Base-by-base conservation (phyloP, 2,113 vertebrate species). In the Alaudala cheleensis region DNA sequence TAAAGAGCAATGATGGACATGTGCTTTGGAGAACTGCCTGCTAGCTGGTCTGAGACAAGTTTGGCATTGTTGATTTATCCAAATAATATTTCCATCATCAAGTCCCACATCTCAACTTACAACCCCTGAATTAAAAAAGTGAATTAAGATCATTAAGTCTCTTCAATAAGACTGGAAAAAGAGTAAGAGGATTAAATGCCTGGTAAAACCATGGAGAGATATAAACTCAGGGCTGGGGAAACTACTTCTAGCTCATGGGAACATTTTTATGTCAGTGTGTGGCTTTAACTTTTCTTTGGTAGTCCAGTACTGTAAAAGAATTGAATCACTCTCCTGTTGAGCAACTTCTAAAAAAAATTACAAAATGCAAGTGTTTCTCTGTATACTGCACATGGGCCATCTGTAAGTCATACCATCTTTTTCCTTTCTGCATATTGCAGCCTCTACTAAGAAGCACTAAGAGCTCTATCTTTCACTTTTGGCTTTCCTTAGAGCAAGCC, bases 401-500 rank as follows among this genome's bases (percentile, higher is more conserved):
- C 78, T 92, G 53, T 61, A 86, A 89, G 71, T 86, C 67, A 71
- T 60, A 64, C 23, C 3, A 69, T 45, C 50, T 82, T 85, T 95
- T 86, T 51, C 56, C 39, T 86, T 95, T 81, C 42, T 64, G 89
- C 83, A 82, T 79, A 70, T 53, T 88, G 22, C 34, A 96, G 72
- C 71, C 47, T 83, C 39, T 79, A 49, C 56, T 90, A 84, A 85
- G 73, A 92, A 92, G 74, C 70, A 74, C 83, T 90, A 89, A 93
- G 72, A 95, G 45, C 54, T 77, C 58, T 72, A 11, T 88, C 56
- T 93, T 95, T 96, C 56, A 67, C 47, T 94, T 92, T 95, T 94
- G 65, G 72, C 92, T 96, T 89, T 96, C 78, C 76, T 97, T 90
- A 89, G 56, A 93, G 56, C 22, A 93, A 95, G 69, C 90, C 96